Evolutionary conservation across 2,797 vertebrate genomes (phyloP).

Genomic region (Microcaecilia unicolor): DNA sequence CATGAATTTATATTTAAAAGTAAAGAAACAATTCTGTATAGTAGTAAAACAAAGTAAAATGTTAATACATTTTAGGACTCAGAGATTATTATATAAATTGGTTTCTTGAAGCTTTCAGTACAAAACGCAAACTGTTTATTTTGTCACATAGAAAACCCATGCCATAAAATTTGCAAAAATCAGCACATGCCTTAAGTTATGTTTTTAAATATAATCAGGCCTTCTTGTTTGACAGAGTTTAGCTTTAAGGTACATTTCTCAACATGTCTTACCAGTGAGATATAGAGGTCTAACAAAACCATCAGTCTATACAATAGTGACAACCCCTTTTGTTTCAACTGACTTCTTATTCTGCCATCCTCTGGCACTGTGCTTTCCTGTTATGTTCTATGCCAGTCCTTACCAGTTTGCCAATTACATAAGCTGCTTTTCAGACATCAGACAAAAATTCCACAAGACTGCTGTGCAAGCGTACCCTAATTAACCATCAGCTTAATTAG

Average conservation of each 20-base stretch:
- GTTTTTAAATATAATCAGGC: no score
- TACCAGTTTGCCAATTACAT: conserved; percentile 78
- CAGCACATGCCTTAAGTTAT: no score
- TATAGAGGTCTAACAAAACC: conserved; percentile 46
- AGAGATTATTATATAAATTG: no score
- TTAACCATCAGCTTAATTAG: conserved; percentile 94
- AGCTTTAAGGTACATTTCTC: conserved; percentile 18
- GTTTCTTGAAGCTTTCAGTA: no score
- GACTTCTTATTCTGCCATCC: conserved; percentile 59
- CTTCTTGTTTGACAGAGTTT: conserved; percentile 18
- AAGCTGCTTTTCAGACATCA: conserved; percentile 77
- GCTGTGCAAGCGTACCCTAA: conserved; percentile 86
- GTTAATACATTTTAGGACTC: no score
- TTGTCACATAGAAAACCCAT: no score
- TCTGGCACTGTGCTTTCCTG: conserved; percentile 53
- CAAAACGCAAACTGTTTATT: no score
- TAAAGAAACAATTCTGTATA: no score
- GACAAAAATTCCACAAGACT: conserved; percentile 79
- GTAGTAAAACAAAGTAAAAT: no score
- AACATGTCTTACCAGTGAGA: conserved; percentile 19
- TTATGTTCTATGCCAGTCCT: conserved; percentile 66
- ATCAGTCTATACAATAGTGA: conserved; percentile 50
- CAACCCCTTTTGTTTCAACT: conserved; percentile 46
- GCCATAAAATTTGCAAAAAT: no score
- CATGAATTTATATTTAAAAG: no score